phyloP scores from a whole-genome alignment of 2,113 vertebrate genomes.

The Rhinichthys klamathensis region DNA sequence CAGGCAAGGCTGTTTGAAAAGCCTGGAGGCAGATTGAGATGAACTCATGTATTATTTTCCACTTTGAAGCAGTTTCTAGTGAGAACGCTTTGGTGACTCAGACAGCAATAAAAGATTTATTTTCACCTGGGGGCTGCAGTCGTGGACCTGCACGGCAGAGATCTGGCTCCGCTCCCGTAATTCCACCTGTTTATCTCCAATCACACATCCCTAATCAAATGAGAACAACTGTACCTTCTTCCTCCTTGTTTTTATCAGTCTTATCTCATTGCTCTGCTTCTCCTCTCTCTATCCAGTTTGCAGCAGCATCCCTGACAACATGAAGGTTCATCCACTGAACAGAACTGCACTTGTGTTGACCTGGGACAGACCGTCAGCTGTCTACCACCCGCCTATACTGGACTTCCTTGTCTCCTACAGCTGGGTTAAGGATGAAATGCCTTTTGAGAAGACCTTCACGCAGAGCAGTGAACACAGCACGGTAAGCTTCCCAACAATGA shows the following conservation, averaged over 20 bases:
- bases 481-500: slow-evolving; percentile 74
- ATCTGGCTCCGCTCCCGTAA: slow-evolving; percentile 45
- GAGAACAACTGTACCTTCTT: slow-evolving; percentile 26
- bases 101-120: slow-evolving; percentile 64
- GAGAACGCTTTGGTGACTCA: slow-evolving; percentile 60
- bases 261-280: neutral
- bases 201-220: slow-evolving; percentile 54
- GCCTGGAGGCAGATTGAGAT: slow-evolving; percentile 50
- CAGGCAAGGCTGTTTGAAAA: slow-evolving; percentile 18
- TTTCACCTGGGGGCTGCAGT: slow-evolving; percentile 54
- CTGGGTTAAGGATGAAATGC: slow-evolving; percentile 93
- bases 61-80: slow-evolving; percentile 54
- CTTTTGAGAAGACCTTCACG: slow-evolving; percentile 93
- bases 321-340: slow-evolving; percentile 95
- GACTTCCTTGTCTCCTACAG: slow-evolving; percentile 97
- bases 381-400: slow-evolving; percentile 96
- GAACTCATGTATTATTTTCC: slow-evolving; percentile 59
- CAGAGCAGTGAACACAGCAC: slow-evolving; percentile 94
- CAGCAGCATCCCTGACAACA: slow-evolving; percentile 92
- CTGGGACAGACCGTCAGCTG: slow-evolving; percentile 88
- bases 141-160: slow-evolving; percentile 43
- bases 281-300: slow-evolving; percentile 78
- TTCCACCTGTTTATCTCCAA: slow-evolving; percentile 53
- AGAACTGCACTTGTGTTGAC: slow-evolving; percentile 88
- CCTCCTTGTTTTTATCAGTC: neutral